Evolutionary conservation across 2,113 vertebrate species (phyloP), one percentile per base, ranked within the genome.

Genomic region (Nycticorax nycticorax): DNA sequence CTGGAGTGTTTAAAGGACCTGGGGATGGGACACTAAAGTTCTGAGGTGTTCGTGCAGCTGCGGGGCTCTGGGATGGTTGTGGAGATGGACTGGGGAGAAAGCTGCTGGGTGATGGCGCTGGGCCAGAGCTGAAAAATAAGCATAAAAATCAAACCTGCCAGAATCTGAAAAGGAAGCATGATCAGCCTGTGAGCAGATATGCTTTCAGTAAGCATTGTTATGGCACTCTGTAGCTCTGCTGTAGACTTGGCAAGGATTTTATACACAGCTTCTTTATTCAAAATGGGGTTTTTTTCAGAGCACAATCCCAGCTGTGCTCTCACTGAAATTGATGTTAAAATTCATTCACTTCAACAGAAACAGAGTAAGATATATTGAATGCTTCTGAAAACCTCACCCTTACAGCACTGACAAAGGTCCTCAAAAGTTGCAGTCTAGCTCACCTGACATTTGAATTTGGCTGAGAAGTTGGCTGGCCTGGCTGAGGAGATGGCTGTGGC

Each of bases 11-110:
- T 62, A 99, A 98, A 5, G 99, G 98, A 60, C 99, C 99, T 2
- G 99, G 99, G 10, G 99, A 99, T 10, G 99, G 98, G 18, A 99
- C 99, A 4, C 99, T 98, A 12, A 99, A 99, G 97, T 99, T 99
- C 98, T 99, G 99, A 12, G 99, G 99, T 20, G 99, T 99, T 33
- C 99, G 98, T 43, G 99, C 98, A 18, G 98, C 98, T 78, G 98
- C 99, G 2, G 99, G 99, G 86, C 99, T 99, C 92, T 99, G 99
- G 1, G 99, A 99, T 9, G 99, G 99, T 50, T 99, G 99, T 10
- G 99, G 99, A 64, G 99, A 99, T 5, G 99, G 99, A 93, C 99
- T 99, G 81, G 99, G 99, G 95, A 99, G 99, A 97, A 99, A 99
- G 15, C 99, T 99, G 50, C 99, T 99, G 3, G 99, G 99, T 30